Base-by-base conservation (phyloP, 92 coral and sea anemone species). In the Epizoanthus illoricatus region DNA sequence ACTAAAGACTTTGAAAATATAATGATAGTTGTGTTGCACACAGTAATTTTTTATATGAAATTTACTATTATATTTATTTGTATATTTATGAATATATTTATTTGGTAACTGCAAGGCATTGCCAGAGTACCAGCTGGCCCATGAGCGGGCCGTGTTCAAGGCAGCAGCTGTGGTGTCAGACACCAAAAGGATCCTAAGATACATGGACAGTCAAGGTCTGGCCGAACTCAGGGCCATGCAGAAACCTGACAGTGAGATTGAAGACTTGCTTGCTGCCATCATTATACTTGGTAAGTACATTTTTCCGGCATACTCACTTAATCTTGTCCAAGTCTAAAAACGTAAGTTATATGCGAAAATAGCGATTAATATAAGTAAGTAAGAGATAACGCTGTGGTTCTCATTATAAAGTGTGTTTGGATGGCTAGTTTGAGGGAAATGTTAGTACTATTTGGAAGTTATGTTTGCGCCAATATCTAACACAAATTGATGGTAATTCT, bases 101-200 rank as follows among this genome's bases (percentile, higher is more conserved):
- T 42, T 71, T 8, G 69, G 59, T 41, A 17, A n/a, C 66, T 82
- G 45, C 28, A 49, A 96, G 99, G 99, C 98, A 5, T 81, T 96
- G 55, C 99, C 99, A 33, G 95, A 96, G 79, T 96, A 93, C 85
- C 95, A 94, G 71, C 87, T 88, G 45, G 99, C 99, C 21, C 99
- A 96, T 58, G 99, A 96, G 86, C 90, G 99, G 45, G 96, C 99
- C 0, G 97, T 96, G 61, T 96, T 89, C 91, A 96, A 96, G 88
- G 99, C 99, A 8, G 98, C 97, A 12, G 99, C 99, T 15, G 97
- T 93, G 1, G 99, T 96, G 39, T 90, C 99, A 6, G 99, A 96
- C 40, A 94, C 94, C 10, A 96, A 94, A 68, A 85, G 94, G 71
- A 89, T 96, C 58, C 75, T 96, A 1, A 89, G 87, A 80, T 66